phyloP scores from a whole-genome alignment of 2,113 vertebrate species.

The Amphilophus citrinellus region DNA sequence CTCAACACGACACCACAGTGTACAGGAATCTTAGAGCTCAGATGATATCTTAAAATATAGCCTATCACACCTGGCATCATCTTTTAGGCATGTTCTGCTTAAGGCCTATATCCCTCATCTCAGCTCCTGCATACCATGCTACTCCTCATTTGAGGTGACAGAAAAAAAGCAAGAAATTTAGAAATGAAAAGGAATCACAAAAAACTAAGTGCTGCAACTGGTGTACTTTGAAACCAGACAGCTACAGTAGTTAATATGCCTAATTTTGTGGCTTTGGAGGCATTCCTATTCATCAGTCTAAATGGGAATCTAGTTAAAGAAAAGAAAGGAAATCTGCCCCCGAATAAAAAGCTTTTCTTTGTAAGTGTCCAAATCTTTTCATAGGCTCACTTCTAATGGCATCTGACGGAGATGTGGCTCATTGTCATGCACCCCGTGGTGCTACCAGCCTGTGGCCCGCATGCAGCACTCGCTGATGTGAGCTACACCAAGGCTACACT shows the following conservation, averaged over 20 bases:
- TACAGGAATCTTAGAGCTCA: constrained; percentile 42
- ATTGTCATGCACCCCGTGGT: constrained; percentile 73
- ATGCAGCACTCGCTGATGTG: constrained; percentile 71
- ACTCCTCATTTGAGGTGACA: neutral
- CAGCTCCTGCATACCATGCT: neutral
- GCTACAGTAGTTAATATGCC: neutral
- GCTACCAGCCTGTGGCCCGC: constrained; percentile 64
- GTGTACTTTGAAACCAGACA: neutral
- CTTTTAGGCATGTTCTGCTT: constrained; percentile 17
- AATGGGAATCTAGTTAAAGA: constrained; percentile 6
- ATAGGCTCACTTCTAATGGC: constrained; percentile 49
- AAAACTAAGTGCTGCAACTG: neutral
- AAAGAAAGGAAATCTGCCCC: constrained; percentile 5
- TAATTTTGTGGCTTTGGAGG: neutral
- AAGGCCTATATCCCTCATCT: constrained; percentile 11
- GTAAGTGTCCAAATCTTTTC: constrained; percentile 38
- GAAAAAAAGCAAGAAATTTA: constrained; percentile 22
- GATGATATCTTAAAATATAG: constrained; percentile 55
- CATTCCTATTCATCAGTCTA: constrained; percentile 8
- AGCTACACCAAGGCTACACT: constrained; percentile 45
- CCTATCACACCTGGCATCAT: constrained; percentile 52
- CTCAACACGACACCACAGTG: constrained; percentile 31
- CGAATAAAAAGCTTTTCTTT: constrained; percentile 22
- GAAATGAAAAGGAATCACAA: neutral
- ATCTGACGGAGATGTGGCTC: constrained; percentile 70